Conservation (phyloP, 2,888 invertebrate species). For the Exephanes ischioxanthus region DNA sequence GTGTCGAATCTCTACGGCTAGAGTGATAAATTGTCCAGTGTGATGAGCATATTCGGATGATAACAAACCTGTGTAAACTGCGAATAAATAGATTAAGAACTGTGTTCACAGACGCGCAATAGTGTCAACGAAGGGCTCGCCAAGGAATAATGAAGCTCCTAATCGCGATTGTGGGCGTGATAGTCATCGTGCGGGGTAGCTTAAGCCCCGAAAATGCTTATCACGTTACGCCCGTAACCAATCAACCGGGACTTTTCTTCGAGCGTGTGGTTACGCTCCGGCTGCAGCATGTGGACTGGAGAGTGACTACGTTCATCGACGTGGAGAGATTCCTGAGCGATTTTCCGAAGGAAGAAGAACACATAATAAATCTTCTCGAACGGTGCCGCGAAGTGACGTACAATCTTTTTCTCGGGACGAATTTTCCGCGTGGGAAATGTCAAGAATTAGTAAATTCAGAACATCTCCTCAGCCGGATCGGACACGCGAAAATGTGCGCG, state of each 20-base stretch:
- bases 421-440: constrained; percentile 4
- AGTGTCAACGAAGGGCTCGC: no score
- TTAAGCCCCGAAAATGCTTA: neutral
- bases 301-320: constrained; percentile 21
- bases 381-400: neutral
- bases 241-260: neutral
- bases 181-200: neutral
- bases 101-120: no score
- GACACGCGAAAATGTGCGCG: neutral
- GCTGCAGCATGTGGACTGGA: constrained; percentile 25
- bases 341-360: neutral
- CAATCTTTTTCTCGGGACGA: neutral
- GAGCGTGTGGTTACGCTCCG: neutral
- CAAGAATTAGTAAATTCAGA: neutral
- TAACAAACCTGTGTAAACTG: no score
- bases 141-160: no score
- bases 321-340: neutral
- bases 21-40: no score
- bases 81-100: no score
- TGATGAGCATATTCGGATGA: no score
- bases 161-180: no score
- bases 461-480: neutral
- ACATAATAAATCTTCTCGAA: neutral
- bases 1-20: no score
- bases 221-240: neutral